Evolutionary conservation across 2,113 vertebrate genomes (phyloP), one percentile per base, ranked within the genome.

Genomic region (Alectura lathami): DNA sequence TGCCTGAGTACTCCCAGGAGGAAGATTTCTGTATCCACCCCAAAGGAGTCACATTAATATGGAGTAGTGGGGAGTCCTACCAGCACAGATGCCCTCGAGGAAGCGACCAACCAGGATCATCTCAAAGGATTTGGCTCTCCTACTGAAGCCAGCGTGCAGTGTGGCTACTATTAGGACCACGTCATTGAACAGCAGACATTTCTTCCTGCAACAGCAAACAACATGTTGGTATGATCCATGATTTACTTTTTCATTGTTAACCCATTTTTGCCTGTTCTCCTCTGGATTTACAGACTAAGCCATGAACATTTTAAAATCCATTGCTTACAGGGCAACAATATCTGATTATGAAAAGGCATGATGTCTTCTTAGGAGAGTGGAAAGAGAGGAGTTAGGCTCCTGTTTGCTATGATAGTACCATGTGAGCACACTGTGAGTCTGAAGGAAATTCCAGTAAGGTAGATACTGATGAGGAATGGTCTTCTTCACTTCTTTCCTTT

Each of bases 91-190:
- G 75, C 96, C 97, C 78, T 94, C 93, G 0, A 98, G 94, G 74
- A 94, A 91, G 34, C 95, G 92, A 32, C 96, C 97, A 7, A 56
- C 70, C 63, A 98, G 80, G 73, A 98, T 89, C 96, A 98, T 97
- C 95, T 98, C 97, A 34, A 97, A 97, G 13, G 91, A 50, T 36
- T 23, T 89, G 64, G 94, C 95, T 82, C 27, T 95, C 47, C 70
- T 91, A 6, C 96, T 97, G 92, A 86, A 83, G 40, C 93, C 96
- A 9, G 89, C 86, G 17, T 87, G 57, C 63, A 97, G 42, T 0
- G 89, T 88, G 48, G 91, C 97, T 64, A 34, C 9, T 18, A 97
- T 63, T 5, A 97, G 64, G 73, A 97, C 23, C 27, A 89, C 4
- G 0, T 95, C 68, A 0, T 69, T 96, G 74, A 83, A 45, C 30